phyloP scores from a whole-genome alignment of 1,140 invertebrate genomes.

The Arion vulgaris region DNA sequence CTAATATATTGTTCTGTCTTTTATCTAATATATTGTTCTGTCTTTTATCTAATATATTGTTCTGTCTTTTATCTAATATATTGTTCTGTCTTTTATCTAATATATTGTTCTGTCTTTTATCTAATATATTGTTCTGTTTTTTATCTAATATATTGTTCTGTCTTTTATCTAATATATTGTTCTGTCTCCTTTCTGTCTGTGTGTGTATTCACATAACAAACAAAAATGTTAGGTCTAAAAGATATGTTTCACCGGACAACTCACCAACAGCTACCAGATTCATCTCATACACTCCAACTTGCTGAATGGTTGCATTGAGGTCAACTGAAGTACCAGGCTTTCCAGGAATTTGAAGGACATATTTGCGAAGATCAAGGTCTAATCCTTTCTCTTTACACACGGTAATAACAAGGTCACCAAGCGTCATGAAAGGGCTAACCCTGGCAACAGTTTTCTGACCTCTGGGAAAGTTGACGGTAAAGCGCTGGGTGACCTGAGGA shows the following conservation, averaged over 20 bases:
- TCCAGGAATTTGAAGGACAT: conserved; percentile 86
- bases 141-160: no score
- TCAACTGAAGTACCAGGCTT: conserved; percentile 63
- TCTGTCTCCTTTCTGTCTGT: no score
- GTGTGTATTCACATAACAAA: no score
- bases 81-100: no score
- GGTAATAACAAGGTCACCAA: conserved; percentile 80
- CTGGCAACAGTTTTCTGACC: conserved; percentile 86
- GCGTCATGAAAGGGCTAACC: conserved; percentile 79
- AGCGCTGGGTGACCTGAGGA: conserved; percentile 79
- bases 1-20: no score
- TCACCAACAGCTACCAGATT: conserved; percentile 57
- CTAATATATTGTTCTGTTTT: no score
- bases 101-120: no score
- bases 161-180: no score
- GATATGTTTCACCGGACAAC: background rate
- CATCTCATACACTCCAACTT: conserved; percentile 59
- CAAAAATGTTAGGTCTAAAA: no score
- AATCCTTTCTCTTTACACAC: conserved; percentile 87
- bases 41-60: no score
- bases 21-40: no score
- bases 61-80: no score
- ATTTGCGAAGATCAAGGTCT: conserved; percentile 82
- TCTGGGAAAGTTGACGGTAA: conserved; percentile 86
- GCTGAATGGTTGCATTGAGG: conserved; percentile 53